A percentile compares a stretch with the other conserved stretches of the same genome.
Evolutionary conservation across 2,113 vertebrate genomes (phyloP).

Genomic region (Petromus typicus): DNA sequence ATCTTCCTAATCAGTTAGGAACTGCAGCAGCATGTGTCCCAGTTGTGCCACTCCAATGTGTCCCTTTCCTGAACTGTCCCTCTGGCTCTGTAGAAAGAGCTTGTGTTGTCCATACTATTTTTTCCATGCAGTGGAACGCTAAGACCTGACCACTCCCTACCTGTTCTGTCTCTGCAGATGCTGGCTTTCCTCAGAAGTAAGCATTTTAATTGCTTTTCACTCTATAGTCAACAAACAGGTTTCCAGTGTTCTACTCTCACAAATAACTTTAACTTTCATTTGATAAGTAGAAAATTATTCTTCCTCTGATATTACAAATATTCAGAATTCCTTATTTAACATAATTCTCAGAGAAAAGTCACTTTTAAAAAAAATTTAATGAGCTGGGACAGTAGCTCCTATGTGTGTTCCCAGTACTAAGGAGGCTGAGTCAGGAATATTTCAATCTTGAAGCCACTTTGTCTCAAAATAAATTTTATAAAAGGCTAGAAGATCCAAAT

Average conservation of each 20-base stretch:
- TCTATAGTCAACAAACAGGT: background rate
- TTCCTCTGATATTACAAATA: background rate
- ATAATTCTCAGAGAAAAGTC: background rate
- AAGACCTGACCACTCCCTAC: background rate
- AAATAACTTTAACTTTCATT: constrained; percentile 49
- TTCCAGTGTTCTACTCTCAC: background rate
- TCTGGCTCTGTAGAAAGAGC: background rate
- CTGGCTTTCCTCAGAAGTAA: background rate
- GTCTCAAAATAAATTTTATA: background rate
- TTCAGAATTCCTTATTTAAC: background rate
- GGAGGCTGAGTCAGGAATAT: background rate
- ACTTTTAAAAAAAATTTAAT: background rate
- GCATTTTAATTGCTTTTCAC: constrained; percentile 28
- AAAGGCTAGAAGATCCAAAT: background rate
- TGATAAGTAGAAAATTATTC: constrained; percentile 55
- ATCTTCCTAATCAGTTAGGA: constrained; percentile 11
- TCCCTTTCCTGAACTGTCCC: constrained; percentile 12
- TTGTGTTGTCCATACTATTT: background rate
- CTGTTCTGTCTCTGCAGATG: constrained; percentile 55
- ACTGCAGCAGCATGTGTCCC: background rate
- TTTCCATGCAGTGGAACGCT: background rate
- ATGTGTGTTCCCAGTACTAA: background rate
- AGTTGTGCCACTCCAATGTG: background rate
- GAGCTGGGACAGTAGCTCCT: background rate
- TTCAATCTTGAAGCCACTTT: background rate